Conservation (phyloP, 2,797 vertebrate genomes). For the Gallinago solitaria region DNA sequence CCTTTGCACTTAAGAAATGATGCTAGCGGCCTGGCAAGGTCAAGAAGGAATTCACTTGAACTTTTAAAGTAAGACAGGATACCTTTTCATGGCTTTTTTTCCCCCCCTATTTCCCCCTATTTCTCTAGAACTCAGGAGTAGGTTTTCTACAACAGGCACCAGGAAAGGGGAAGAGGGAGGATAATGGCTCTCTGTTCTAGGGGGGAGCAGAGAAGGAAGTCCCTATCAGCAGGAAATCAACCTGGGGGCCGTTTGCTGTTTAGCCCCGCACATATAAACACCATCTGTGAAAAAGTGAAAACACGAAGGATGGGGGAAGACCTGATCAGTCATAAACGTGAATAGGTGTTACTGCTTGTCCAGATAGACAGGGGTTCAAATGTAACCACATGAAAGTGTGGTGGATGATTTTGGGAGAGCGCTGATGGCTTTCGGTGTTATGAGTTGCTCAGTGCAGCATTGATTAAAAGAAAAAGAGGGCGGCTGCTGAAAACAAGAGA, state of each 20-base stretch:
- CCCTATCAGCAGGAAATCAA: slow-evolving; percentile 17
- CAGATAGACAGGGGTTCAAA: not conserved
- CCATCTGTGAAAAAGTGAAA: not conserved
- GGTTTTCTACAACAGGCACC: not conserved
- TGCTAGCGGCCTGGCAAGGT: not conserved
- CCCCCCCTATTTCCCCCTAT: not conserved
- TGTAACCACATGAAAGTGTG: not conserved
- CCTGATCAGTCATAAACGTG: slow-evolving; percentile 4
- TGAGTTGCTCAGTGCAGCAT: not conserved
- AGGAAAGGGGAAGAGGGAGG: not conserved
- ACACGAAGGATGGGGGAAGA: not conserved
- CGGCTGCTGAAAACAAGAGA: not conserved
- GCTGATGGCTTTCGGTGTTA: not conserved
- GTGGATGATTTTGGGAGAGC: not conserved
- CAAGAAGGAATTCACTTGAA: not conserved
- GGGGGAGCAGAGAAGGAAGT: not conserved
- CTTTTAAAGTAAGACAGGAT: not conserved
- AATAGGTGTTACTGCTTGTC: not conserved
- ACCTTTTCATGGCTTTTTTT: not conserved
- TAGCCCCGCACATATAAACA: not conserved
- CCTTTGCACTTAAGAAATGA: not conserved
- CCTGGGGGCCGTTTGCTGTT: not conserved
- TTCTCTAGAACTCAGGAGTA: not conserved
- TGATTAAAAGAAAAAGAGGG: not conserved
- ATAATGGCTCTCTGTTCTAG: not conserved